These are phyloP conservation scores for Aleiodes sp. DNA, from an alignment of 1,140 invertebrate genomes.

Conservation along the genomic window DNA sequence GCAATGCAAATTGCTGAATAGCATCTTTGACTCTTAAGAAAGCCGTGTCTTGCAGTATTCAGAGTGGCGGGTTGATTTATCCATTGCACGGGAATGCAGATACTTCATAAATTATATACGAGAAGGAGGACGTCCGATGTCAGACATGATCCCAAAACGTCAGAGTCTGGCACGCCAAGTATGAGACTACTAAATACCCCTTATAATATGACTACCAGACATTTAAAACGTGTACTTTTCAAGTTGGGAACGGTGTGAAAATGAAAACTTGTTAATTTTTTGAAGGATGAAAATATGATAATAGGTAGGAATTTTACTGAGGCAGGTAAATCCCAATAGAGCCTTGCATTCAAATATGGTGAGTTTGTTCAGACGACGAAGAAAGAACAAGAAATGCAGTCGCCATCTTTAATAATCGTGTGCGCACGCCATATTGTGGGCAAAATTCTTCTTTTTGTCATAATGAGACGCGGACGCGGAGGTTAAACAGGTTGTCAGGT, in stretches of 20 bases:
- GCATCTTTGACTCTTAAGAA: conserved; percentile 3
- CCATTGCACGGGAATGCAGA: conserved; percentile 59
- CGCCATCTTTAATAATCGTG: conserved; percentile 63
- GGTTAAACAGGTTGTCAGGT: conserved; percentile 61
- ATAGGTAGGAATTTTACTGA: too few species aligned
- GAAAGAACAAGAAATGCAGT: conserved; percentile 36
- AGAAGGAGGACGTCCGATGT: conserved; percentile 48
- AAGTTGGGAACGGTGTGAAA: neutral
- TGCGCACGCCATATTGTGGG: conserved; percentile 52
- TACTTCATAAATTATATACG: conserved; percentile 66
- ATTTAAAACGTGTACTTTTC: neutral
- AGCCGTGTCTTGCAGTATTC: conserved; percentile 5
- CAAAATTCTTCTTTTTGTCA: conserved; percentile 56
- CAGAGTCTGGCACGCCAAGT: conserved; percentile 56
- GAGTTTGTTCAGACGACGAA: neutral
- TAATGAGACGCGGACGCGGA: conserved; percentile 53
- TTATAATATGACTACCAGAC: conserved; percentile 1
- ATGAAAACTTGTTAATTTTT: neutral
- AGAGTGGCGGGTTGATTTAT: conserved; percentile 64
- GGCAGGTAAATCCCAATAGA: too few species aligned
- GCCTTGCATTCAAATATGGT: conserved; percentile 59
- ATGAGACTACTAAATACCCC: conserved; percentile 55
- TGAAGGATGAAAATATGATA: too few species aligned
- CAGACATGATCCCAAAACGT: conserved; percentile 53
- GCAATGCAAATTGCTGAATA: conserved; percentile 13